Conservation (phyloP, 2,888 invertebrate species). For the Axea sp. region DNA sequence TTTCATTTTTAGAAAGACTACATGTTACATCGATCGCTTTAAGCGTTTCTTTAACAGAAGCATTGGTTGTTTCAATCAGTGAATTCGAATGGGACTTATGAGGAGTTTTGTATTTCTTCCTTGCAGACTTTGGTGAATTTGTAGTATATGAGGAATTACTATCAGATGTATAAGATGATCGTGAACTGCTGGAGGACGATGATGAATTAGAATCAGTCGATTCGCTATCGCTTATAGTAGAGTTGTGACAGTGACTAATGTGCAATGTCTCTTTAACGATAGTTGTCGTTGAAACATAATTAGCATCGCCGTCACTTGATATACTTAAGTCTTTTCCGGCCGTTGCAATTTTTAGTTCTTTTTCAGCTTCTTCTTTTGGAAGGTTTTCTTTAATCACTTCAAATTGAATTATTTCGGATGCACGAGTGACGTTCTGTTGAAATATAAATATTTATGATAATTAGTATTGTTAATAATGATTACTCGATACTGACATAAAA, state of each 20-base stretch:
- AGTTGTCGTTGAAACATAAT: constrained; percentile 24
- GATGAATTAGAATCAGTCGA: constrained; percentile 68
- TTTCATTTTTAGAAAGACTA: not conserved
- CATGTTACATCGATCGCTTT: not conserved
- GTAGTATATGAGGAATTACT: constrained; percentile 49
- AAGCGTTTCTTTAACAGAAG: constrained; percentile 7
- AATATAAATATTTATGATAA: not conserved
- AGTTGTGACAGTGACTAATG: constrained; percentile 21
- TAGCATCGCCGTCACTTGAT: constrained; percentile 23
- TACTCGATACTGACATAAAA: too few relatives aligned
- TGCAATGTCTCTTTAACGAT: constrained; percentile 32
- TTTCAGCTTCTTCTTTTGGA: constrained; percentile 71
- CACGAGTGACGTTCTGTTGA: constrained; percentile 5
- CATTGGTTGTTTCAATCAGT: constrained; percentile 1
- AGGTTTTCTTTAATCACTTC: constrained; percentile 76
- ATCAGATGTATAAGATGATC: constrained; percentile 60
- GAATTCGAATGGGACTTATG: constrained; percentile 9
- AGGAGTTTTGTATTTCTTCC: constrained; percentile 26
- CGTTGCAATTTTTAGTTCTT: constrained; percentile 69
- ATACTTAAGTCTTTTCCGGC: constrained; percentile 59
- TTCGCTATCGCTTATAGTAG: constrained; percentile 64
- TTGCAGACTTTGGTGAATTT: constrained; percentile 52
- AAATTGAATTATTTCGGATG: constrained; percentile 72
- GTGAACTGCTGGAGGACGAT: constrained; percentile 66
- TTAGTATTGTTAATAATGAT: too few relatives aligned